phyloP scores from a whole-genome alignment of 23 tunicate species.

The Ciona savignyi region DNA sequence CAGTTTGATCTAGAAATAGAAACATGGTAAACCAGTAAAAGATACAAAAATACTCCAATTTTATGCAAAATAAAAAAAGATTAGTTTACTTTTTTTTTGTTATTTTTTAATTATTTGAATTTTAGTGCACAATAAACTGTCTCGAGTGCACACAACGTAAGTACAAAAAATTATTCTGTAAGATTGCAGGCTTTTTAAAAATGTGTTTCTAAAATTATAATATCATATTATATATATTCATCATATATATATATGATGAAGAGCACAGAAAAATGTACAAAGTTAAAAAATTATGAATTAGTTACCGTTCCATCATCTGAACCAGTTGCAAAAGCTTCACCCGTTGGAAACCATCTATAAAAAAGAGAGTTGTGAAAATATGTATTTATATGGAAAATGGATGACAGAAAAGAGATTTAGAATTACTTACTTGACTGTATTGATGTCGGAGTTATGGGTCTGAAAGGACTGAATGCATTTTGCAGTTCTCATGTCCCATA shows the following conservation, averaged over 20 bases:
- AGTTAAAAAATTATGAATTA: too few relatives aligned
- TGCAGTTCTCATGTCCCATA: slow-evolving; percentile 94
- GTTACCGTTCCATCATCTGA: slow-evolving; percentile 94
- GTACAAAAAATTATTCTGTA: too few relatives aligned
- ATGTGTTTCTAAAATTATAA: too few relatives aligned
- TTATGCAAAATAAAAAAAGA: too few relatives aligned
- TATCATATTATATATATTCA: too few relatives aligned
- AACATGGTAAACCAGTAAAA: not conserved
- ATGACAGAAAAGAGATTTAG: not conserved
- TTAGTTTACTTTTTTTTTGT: too few relatives aligned
- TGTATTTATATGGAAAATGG: not conserved
- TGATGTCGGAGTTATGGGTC: slow-evolving; percentile 85
- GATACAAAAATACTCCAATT: too few relatives aligned
- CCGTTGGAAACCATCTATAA: slow-evolving; percentile 96
- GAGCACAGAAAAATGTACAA: not conserved
- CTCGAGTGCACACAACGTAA: too few relatives aligned
- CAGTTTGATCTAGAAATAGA: slow-evolving; percentile 56
- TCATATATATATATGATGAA: too few relatives aligned
- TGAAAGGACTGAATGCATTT: slow-evolving; percentile 77
- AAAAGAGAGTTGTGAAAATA: not conserved
- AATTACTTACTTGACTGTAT: slow-evolving; percentile 58
- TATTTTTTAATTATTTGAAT: too few relatives aligned
- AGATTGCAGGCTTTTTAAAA: too few relatives aligned
- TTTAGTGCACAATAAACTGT: too few relatives aligned
- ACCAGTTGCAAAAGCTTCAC: slow-evolving; percentile 96